Evolutionary conservation across 2,888 invertebrate genomes (phyloP).

Genomic region (Yponomeuta sedellus): DNA sequence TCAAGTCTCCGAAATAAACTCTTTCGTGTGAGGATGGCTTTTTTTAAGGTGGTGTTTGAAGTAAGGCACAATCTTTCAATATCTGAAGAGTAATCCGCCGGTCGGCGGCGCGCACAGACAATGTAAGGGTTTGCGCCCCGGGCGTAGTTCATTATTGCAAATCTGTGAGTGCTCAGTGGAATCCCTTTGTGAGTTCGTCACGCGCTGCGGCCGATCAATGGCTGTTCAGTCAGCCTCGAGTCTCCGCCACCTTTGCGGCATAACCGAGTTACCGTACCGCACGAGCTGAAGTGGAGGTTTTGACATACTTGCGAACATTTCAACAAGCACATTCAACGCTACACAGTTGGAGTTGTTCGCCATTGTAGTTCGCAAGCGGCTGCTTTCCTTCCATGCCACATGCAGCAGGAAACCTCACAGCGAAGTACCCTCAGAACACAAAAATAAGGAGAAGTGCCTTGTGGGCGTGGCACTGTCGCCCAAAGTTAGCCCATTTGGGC

Average conservation of each 20-base stretch:
- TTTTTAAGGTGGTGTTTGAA: background rate
- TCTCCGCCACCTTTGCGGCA: constrained; percentile 28
- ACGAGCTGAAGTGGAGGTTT: background rate
- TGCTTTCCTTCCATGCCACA: background rate
- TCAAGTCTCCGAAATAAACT: constrained; percentile 3
- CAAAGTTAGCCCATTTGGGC: too few species aligned
- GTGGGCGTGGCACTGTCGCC: too few species aligned
- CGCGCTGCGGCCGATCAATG: constrained; percentile 41
- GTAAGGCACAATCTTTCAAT: constrained; percentile 3
- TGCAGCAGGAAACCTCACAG: background rate
- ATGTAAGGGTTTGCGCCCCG: constrained; percentile 34
- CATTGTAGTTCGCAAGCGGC: constrained; percentile 3
- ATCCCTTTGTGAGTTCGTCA: constrained; percentile 55
- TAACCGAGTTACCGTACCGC: constrained; percentile 14
- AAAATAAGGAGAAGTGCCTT: too few species aligned
- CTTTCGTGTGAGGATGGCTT: background rate
- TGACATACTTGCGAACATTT: constrained; percentile 15
- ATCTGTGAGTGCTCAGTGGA: constrained; percentile 38
- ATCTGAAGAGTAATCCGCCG: background rate
- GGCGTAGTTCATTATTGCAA: constrained; percentile 51
- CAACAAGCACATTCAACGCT: constrained; percentile 4
- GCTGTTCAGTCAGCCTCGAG: constrained; percentile 40
- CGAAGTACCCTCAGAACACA: too few species aligned
- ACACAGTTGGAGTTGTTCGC: constrained; percentile 1
- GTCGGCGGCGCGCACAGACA: constrained; percentile 35